Evolutionary conservation across 2,888 invertebrate genomes (phyloP), one percentile per base, ranked within the genome.

Genomic region (Selenia dentaria): DNA sequence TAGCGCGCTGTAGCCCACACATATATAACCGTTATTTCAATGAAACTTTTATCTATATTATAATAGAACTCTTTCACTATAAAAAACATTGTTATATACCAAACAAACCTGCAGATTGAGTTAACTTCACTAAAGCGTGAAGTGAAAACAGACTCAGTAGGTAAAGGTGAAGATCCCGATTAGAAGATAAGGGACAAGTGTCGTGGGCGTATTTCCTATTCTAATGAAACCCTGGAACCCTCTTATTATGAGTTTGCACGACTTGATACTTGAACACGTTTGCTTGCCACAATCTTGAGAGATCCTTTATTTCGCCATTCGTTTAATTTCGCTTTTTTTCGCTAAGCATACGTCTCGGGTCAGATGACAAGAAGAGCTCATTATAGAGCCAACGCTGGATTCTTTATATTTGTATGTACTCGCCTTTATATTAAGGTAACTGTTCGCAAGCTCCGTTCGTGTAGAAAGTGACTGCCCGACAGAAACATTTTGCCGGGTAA

Each of bases 191-290:
- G 69, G 71, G 57, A 63, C 58, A 41, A 67, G 73, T 64, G 67
- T 65, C 63, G 63, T 56, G 52, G 57, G 54, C 61, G 64, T 64
- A 64, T 67, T 36, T 42, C 40, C 37, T 41, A 32, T 41, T 67
- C 53, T 62, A 65, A 64, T 67, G 66, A 63, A 62, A 59, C 72
- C 68, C 62, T 62, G 70, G 64, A 67, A 64, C 77, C 74, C 72
- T 73, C 84, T 83, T 83, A 88, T 90, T 89, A 90, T 87, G 88
- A 79, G 67, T 71, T 62, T 68, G 80, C 88, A 87, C 89, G 87
- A 44, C 63, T 62, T 55, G 76, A 59, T 70, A 81, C 89, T 90
- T 82, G 79, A 87, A 88, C 89, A 90, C 89, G 88, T 86, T 73
- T 81, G 79, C 75, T 75, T 73, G 74, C 80, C 76, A 78, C 82